These are phyloP conservation scores for Ephialtes manifestator DNA, from an alignment of 2,888 invertebrate species.

Conservation along the genomic window DNA sequence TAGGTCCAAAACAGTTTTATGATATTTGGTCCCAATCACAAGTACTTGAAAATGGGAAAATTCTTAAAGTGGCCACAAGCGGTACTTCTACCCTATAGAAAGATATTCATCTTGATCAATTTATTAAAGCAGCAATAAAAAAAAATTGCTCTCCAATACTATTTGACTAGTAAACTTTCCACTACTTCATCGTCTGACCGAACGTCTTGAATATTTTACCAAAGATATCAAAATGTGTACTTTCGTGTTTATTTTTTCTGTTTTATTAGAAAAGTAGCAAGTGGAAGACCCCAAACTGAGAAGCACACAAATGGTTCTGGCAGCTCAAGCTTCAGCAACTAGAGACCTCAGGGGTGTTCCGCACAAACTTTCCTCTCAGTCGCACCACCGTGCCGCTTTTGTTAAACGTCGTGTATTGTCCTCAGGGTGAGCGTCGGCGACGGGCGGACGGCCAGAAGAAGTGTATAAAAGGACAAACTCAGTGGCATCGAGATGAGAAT, in stretches of 20 bases:
- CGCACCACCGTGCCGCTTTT: conserved; percentile 47
- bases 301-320: neutral
- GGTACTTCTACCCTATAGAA: too few species aligned
- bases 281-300: neutral
- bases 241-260: neutral
- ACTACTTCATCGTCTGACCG: too few species aligned
- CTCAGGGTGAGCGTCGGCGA: conserved; percentile 30
- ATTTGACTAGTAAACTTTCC: too few species aligned
- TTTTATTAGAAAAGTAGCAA: neutral
- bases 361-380: conserved; percentile 54
- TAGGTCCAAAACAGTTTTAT: too few species aligned
- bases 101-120: too few species aligned
- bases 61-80: too few species aligned
- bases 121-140: too few species aligned
- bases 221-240: too few species aligned
- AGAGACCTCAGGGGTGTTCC: conserved; percentile 18
- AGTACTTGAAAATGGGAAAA: too few species aligned
- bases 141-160: too few species aligned
- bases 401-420: conserved; percentile 60
- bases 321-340: conserved; percentile 23
- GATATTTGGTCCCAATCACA: too few species aligned
- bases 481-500: conserved; percentile 24
- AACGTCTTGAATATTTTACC: too few species aligned
- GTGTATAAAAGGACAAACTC: conserved; percentile 20
- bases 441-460: conserved; percentile 13